Evolutionary conservation across 2,797 vertebrate species (phyloP).

Genomic region (Artibeus lituratus): DNA sequence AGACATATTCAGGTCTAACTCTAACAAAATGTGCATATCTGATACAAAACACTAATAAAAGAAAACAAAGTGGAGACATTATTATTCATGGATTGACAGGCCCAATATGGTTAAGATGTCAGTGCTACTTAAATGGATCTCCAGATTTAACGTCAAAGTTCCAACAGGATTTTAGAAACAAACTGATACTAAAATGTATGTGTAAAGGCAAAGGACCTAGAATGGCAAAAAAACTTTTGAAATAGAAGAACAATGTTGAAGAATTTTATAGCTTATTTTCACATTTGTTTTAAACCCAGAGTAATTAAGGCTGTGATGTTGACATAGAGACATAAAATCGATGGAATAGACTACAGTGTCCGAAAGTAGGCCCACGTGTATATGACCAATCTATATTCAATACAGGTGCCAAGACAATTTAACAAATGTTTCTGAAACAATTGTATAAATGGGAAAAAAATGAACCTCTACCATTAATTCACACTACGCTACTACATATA

Average conservation of each 20-base stretch:
- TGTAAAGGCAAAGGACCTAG: neutral
- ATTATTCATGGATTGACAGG: neutral
- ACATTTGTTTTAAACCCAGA: neutral
- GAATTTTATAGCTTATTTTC: neutral
- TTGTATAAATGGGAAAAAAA: neutral
- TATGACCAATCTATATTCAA: neutral
- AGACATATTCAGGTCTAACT: neutral
- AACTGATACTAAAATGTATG: neutral
- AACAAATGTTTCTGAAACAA: neutral
- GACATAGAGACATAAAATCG: neutral
- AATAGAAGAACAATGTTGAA: neutral
- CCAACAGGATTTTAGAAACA: neutral
- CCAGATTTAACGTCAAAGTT: neutral
- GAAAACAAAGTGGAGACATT: neutral
- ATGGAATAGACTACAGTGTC: neutral
- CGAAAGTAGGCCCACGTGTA: neutral
- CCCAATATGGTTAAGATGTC: neutral
- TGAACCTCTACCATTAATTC: neutral
- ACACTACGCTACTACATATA: no score
- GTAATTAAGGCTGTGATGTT: neutral
- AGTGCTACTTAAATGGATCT: neutral
- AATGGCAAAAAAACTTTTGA: neutral
- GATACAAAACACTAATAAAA: neutral
- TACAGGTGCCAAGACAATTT: neutral
- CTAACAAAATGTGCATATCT: neutral